Conservation (phyloP, 2,888 invertebrate genomes). For the Odontothrips loti region DNA sequence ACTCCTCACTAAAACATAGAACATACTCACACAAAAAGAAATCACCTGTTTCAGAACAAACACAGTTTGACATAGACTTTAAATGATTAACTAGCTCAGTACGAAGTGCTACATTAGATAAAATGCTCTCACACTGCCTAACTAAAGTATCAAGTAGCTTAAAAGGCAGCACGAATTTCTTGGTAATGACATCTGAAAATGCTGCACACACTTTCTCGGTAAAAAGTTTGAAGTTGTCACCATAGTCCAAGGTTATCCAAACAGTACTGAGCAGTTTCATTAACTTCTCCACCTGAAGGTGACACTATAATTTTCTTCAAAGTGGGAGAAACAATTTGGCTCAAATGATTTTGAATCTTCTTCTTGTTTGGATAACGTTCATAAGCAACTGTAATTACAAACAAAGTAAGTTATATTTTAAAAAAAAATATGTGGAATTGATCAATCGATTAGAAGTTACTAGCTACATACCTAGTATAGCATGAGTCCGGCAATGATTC, state of each 20-base stretch:
- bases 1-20: background rate
- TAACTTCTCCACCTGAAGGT: background rate
- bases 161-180: background rate
- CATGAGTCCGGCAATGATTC: background rate
- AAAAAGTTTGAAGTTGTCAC: background rate
- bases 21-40: background rate
- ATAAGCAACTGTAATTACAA: background rate
- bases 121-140: conserved; percentile 5
- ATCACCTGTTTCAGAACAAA: background rate
- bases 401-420: too few relatives aligned
- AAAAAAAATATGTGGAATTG: too few relatives aligned
- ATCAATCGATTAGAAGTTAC: too few relatives aligned
- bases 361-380: conserved; percentile 11
- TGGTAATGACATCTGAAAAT: background rate
- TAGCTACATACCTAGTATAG: background rate
- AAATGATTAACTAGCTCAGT: too few relatives aligned
- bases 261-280: background rate
- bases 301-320: background rate
- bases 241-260: background rate
- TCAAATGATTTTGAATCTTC: background rate
- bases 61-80: too few relatives aligned
- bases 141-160: background rate
- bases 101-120: background rate
- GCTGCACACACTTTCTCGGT: background rate
- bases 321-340: background rate